Evolutionary conservation across 2,888 invertebrate genomes (phyloP).

Genomic region (Cabera pusaria): DNA sequence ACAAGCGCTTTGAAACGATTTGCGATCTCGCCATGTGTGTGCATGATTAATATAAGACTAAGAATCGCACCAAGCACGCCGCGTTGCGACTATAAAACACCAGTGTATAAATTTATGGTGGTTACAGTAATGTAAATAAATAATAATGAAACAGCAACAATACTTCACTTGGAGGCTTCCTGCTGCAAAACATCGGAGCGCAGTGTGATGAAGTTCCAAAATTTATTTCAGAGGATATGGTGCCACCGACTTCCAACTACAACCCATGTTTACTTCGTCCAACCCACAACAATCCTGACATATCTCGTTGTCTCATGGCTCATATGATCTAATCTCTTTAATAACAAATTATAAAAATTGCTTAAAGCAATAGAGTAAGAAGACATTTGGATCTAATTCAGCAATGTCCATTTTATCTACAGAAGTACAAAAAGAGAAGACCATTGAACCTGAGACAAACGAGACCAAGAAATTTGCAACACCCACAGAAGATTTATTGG

Average conservation of each 20-base stretch:
- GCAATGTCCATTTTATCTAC: constrained; percentile 78
- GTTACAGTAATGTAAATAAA: no score
- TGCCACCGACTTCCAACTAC: constrained; percentile 74
- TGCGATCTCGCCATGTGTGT: no score
- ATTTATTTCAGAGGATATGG: constrained; percentile 82
- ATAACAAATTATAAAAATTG: constrained; percentile 22
- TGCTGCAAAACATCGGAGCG: constrained; percentile 48
- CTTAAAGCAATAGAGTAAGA: constrained; percentile 7
- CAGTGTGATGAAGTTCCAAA: constrained; percentile 74
- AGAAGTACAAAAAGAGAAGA: constrained; percentile 79
- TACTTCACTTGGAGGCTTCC: constrained; percentile 59
- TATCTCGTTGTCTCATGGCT: constrained; percentile 85
- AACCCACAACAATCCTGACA: constrained; percentile 84
- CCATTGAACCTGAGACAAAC: constrained; percentile 74
- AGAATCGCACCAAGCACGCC: no score
- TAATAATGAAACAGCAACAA: constrained; percentile 71
- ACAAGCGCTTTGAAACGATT: no score
- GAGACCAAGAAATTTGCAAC: constrained; percentile 72
- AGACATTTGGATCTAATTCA: constrained; percentile 51
- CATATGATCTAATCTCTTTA: constrained; percentile 81
- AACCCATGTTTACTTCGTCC: constrained; percentile 77
- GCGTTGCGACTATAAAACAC: no score
- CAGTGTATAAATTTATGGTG: no score
- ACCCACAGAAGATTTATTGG: constrained; percentile 75
- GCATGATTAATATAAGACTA: no score